phyloP scores from a whole-genome alignment of 2,113 vertebrate species.

The Nettapus auritus region DNA sequence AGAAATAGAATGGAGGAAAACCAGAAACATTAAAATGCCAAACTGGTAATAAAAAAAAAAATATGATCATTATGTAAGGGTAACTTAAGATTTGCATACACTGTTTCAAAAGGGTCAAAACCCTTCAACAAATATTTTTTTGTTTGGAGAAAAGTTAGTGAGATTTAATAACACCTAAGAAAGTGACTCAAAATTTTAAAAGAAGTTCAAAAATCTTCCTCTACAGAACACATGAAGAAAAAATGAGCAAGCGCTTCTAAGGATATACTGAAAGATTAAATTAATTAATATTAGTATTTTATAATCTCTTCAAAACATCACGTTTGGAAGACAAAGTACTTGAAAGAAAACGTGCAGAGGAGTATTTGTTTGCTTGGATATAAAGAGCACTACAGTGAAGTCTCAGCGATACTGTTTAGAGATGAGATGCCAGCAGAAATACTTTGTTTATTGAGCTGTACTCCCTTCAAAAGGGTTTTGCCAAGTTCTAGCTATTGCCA shows the following conservation, averaged over 20 bases:
- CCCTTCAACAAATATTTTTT: neutral
- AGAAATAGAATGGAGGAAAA: neutral
- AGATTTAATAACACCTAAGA: neutral
- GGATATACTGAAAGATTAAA: slow-evolving; percentile 32
- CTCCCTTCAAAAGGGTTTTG: neutral
- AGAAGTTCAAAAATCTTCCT: neutral
- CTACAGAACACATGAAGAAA: slow-evolving; percentile 17
- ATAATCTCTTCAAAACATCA: slow-evolving; percentile 36
- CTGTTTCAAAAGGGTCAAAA: neutral
- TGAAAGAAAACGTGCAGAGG: slow-evolving; percentile 23
- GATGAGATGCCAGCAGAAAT: neutral
- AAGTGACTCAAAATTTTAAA: neutral
- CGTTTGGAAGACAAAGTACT: slow-evolving; percentile 47
- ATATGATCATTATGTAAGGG: neutral
- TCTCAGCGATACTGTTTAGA: neutral
- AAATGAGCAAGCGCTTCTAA: slow-evolving; percentile 8
- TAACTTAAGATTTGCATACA: neutral
- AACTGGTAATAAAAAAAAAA: neutral
- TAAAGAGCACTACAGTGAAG: neutral
- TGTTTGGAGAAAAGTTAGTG: neutral
- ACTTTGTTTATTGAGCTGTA: neutral
- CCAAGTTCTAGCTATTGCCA: neutral
- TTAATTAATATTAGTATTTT: slow-evolving; percentile 49
- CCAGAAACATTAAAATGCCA: neutral
- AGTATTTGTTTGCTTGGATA: slow-evolving; percentile 15